These are phyloP conservation scores for Hoplostethus atlanticus DNA, from an alignment of 2,797 vertebrate species.

Conservation along the genomic window DNA sequence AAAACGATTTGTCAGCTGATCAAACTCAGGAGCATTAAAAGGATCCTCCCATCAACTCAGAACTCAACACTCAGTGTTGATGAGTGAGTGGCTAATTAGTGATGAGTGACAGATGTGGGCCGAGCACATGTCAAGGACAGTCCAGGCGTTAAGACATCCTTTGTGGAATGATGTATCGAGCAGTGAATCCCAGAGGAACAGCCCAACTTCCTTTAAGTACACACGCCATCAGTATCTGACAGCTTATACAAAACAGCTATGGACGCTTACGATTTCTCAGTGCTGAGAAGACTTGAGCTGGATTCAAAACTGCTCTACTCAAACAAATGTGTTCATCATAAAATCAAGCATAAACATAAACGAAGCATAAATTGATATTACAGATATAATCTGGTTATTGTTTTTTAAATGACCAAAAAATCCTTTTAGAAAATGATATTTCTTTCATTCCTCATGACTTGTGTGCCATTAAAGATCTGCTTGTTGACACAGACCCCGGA, in stretches of 20 bases:
- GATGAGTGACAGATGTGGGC: slow-evolving; percentile 53
- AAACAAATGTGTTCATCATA: too few relatives aligned
- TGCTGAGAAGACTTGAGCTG: background rate
- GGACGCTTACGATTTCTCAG: background rate
- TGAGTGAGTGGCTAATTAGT: slow-evolving; percentile 38
- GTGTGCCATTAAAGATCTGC: too few relatives aligned
- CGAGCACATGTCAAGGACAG: slow-evolving; percentile 42
- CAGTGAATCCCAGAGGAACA: slow-evolving; percentile 21
- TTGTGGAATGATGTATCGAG: slow-evolving; percentile 36
- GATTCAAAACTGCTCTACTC: background rate
- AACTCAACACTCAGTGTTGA: slow-evolving; percentile 34
- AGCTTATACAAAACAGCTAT: slow-evolving; percentile 29
- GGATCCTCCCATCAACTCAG: slow-evolving; percentile 18
- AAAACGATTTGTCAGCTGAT: slow-evolving; percentile 34
- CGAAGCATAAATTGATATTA: too few relatives aligned
- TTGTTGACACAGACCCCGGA: too few relatives aligned
- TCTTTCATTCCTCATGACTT: too few relatives aligned
- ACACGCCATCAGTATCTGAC: background rate
- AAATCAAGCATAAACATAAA: too few relatives aligned
- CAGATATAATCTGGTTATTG: too few relatives aligned
- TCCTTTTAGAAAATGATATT: too few relatives aligned
- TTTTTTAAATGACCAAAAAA: too few relatives aligned
- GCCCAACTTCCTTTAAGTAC: slow-evolving; percentile 3
- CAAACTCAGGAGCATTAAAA: slow-evolving; percentile 14
- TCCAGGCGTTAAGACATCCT: slow-evolving; percentile 13